Evolutionary conservation across 2,797 vertebrate genomes (phyloP).

Genomic region (Fratercula arctica): DNA sequence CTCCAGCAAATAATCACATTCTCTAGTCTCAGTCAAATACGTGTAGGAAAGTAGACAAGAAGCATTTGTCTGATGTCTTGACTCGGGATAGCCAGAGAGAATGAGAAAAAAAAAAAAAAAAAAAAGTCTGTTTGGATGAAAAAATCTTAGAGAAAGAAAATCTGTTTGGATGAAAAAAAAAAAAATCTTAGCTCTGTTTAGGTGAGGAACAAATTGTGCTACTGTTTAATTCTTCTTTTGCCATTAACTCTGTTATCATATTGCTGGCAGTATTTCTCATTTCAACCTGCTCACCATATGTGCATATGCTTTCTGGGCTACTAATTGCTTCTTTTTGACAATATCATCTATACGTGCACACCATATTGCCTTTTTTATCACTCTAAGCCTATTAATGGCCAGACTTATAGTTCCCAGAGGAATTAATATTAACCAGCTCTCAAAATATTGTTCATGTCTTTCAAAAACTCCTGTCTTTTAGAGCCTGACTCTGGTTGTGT

Average conservation of each 20-base stretch:
- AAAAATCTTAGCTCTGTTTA: conserved; percentile 14
- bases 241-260: conserved; percentile 61
- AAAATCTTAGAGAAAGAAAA: not conserved
- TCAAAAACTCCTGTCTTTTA: conserved; percentile 76
- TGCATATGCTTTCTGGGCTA: conserved; percentile 68
- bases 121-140: not conserved
- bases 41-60: not conserved
- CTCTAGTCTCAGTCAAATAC: not conserved
- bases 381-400: conserved; percentile 81
- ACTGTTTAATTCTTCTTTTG: conserved; percentile 27
- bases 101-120: not conserved
- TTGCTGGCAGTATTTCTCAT: conserved; percentile 63
- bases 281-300: conserved; percentile 80
- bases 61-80: not conserved
- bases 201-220: conserved; percentile 54
- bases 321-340: conserved; percentile 82
- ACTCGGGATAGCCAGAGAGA: not conserved
- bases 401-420: conserved; percentile 78
- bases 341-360: conserved; percentile 74
- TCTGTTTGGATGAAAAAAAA: not conserved
- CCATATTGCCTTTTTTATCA: conserved; percentile 80
- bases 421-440: conserved; percentile 83
- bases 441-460: conserved; percentile 80
- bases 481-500: conserved; percentile 72
- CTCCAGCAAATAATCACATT: not conserved